These are phyloP conservation scores for Liopterus haemorrhoidalis DNA, from an alignment of 2,888 invertebrate genomes.

Conservation along the genomic window DNA sequence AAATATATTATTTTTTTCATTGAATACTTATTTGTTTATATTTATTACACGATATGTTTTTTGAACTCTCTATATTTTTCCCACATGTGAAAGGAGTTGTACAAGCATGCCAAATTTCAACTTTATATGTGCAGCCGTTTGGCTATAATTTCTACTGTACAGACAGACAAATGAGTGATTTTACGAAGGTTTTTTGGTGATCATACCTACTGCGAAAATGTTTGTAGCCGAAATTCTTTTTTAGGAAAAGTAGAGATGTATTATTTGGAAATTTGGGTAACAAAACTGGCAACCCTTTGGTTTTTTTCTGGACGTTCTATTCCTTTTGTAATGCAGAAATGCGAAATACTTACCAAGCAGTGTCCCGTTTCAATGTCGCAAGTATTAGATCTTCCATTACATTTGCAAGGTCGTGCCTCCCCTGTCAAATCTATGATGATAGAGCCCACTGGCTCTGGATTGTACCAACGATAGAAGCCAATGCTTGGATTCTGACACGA, in stretches of 20 bases:
- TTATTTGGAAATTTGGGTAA: slow-evolving; percentile 4
- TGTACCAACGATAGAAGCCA: slow-evolving; percentile 77
- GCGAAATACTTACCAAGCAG: slow-evolving; percentile 61
- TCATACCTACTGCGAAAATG: no score
- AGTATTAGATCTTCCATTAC: slow-evolving; percentile 67
- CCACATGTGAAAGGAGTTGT: no score
- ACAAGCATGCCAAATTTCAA: no score
- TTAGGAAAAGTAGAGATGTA: slow-evolving; percentile 2
- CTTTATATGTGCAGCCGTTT: no score
- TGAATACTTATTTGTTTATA: no score
- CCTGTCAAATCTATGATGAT: slow-evolving; percentile 76
- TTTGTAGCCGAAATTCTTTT: neutral
- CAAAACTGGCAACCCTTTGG: neutral
- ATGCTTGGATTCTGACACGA: slow-evolving; percentile 86
- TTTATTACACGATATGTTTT: no score
- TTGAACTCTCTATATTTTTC: no score
- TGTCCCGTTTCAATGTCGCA: slow-evolving; percentile 81
- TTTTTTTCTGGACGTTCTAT: neutral
- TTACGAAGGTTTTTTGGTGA: no score
- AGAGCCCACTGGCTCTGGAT: slow-evolving; percentile 53
- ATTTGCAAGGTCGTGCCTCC: slow-evolving; percentile 71
- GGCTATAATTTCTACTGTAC: no score
- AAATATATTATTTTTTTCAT: no score
- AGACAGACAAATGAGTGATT: no score
- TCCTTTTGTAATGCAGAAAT: no score